Percentiles rank a stretch among this genome's conserved stretches.
Evolutionary conservation across 2,888 invertebrate species (phyloP).

Genomic region (Laspeyria flexula): DNA sequence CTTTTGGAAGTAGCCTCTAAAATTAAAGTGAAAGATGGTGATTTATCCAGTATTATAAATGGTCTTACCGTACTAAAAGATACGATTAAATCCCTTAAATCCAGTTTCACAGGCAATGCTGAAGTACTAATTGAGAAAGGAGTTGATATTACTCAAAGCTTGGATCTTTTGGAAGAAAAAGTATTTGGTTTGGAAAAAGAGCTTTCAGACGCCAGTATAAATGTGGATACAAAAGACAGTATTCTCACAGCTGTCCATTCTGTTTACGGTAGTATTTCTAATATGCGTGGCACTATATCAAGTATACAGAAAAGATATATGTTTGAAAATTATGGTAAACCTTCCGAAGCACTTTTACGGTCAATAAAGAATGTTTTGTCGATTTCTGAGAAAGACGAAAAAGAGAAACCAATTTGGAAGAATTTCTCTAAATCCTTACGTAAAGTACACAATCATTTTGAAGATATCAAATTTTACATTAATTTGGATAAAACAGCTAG

Average conservation of each 20-base stretch:
- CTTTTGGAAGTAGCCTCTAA: conserved; percentile 76
- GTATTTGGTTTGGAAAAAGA: conserved; percentile 72
- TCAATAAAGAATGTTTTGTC: conserved; percentile 64
- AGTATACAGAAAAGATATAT: conserved; percentile 76
- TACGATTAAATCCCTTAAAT: conserved; percentile 60
- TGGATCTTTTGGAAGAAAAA: conserved; percentile 77
- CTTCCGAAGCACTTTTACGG: conserved; percentile 64
- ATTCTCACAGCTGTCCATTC: conserved; percentile 80
- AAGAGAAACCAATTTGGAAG: conserved; percentile 54
- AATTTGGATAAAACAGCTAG: conserved; percentile 81
- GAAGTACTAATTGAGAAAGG: conserved; percentile 74
- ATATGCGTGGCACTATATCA: conserved; percentile 82
- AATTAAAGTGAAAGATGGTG: conserved; percentile 54
- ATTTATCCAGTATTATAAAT: conserved; percentile 49
- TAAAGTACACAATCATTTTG: conserved; percentile 75
- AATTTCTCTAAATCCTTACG: conserved; percentile 65
- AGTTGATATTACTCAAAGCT: conserved; percentile 68
- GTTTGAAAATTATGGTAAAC: conserved; percentile 77
- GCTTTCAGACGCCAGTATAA: conserved; percentile 51
- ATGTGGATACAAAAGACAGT: conserved; percentile 59
- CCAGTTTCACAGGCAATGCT: conserved; percentile 57
- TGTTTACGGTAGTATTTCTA: conserved; percentile 81
- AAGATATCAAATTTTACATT: conserved; percentile 80
- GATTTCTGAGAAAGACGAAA: conserved; percentile 43
- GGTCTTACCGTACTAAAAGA: conserved; percentile 59